Base-by-base conservation (phyloP, 2,797 vertebrate genomes). In the Strix occidentalis region DNA sequence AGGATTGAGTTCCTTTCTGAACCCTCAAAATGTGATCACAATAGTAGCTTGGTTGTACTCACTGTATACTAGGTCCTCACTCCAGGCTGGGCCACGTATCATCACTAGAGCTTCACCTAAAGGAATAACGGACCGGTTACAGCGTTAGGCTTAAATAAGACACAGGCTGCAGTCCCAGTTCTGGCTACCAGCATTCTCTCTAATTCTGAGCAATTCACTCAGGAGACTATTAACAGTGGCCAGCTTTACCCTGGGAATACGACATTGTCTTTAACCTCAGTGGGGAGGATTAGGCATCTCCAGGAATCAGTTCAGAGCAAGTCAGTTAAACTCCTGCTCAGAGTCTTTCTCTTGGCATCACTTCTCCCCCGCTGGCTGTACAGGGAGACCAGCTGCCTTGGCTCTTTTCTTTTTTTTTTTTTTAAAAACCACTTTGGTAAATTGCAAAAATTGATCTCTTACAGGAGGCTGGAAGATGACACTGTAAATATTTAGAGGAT, bases 401-500 rank as follows among this genome's bases (percentile, higher is more conserved):
- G 48, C 20, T 53, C 18, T 29, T 8, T 37, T 56, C 68, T 16
- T 25, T 39, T 15, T 37, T 53, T 53, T 70, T 41, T 9, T 20
- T 16, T 54, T 10, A 6, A 12, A 26, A 35, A 13, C 1, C 37
- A 63, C 11, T 81, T 88, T 70, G 61, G 41, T 91, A 89, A 95
- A 92, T 86, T 69, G 28, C 60, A 87, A 68, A 66, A 83, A 76
- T 64, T 71, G 29, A 84, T 76, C 84, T 91, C 51, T 83, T 86
- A 17, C 48, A 85, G 60, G 26, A 82, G n/a, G 63, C 54, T 86
- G 88, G 74, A 89, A 80, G 37, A 86, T 24, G 20, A 58, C 37
- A 84, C 28, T 41, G n/a, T 83, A 87, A 96, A 86, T 84, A 93
- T 86, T 96, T 66, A 80, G 87, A 89, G 92, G 61, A 87, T 60